These are phyloP conservation scores for Drosophila biarmipes DNA, from an alignment of 1,140 invertebrate species.

Conservation along the genomic window DNA sequence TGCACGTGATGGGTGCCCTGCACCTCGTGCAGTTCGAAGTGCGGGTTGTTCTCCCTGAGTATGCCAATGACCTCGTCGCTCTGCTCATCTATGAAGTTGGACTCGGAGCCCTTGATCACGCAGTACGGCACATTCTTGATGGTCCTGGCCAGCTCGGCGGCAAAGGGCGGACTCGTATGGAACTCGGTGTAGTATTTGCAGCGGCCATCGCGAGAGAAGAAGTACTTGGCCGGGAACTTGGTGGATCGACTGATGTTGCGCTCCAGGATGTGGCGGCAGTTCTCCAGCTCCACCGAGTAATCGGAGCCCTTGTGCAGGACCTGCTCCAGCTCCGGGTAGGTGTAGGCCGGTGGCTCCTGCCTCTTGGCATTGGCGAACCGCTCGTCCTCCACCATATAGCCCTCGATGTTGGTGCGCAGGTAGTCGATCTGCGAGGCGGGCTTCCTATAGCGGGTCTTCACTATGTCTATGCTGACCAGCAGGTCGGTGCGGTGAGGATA, in stretches of 20 bases:
- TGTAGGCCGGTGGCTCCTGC: constrained; percentile 87
- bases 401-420: constrained; percentile 74
- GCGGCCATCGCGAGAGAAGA: constrained; percentile 87
- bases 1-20: constrained; percentile 90
- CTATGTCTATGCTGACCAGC: constrained; percentile 87
- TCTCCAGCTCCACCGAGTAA: constrained; percentile 85
- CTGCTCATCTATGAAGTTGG: constrained; percentile 67
- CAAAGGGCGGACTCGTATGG: constrained; percentile 60
- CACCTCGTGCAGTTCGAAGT: constrained; percentile 87
- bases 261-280: constrained; percentile 86
- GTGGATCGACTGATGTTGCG: constrained; percentile 86
- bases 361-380: constrained; percentile 65
- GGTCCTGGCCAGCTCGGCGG: constrained; percentile 66
- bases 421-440: constrained; percentile 66
- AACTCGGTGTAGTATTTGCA: constrained; percentile 85
- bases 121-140: constrained; percentile 76
- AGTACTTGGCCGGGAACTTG: constrained; percentile 86
- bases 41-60: constrained; percentile 85
- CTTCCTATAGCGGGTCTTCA: constrained; percentile 85
- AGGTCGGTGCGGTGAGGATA: constrained; percentile 87
- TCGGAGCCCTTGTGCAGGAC: constrained; percentile 85
- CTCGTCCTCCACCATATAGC: constrained; percentile 76
- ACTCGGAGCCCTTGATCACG: constrained; percentile 76
- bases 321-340: constrained; percentile 86
- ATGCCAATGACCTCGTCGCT: constrained; percentile 85